Conservation (phyloP, 2,888 invertebrate genomes). For the Noctuana brunneofusca region DNA sequence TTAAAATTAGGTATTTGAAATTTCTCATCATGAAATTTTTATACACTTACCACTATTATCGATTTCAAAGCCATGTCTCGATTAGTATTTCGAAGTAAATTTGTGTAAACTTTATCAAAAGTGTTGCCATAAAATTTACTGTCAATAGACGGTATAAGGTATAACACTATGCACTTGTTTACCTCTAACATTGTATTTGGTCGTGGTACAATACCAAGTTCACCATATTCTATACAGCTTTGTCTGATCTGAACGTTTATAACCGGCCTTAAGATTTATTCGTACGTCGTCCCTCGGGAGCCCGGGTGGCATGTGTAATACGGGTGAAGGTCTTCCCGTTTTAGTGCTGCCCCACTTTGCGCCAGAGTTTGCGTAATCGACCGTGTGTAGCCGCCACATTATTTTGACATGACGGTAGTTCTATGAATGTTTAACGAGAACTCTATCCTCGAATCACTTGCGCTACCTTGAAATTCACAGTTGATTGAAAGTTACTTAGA, state of each 20-base stretch:
- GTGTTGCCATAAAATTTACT: not conserved
- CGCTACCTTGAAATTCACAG: not conserved
- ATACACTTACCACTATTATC: too few species aligned
- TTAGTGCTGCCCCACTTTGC: constrained; percentile 69
- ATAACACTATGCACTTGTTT: too few species aligned
- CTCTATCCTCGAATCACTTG: not conserved
- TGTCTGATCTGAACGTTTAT: not conserved
- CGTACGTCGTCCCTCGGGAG: constrained; percentile 53
- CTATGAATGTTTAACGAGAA: constrained; percentile 6
- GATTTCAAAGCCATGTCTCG: too few species aligned
- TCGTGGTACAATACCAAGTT: not conserved
- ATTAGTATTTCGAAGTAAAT: too few species aligned
- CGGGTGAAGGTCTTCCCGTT: constrained; percentile 79
- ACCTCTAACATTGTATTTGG: not conserved
- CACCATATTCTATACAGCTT: not conserved
- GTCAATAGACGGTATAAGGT: not conserved
- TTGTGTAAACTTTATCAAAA: too few species aligned
- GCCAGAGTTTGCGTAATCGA: constrained; percentile 62
- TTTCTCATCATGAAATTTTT: too few species aligned
- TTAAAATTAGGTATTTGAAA: too few species aligned
- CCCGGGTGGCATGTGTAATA: constrained; percentile 53
- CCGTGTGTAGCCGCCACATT: constrained; percentile 43
- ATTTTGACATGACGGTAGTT: constrained; percentile 48
- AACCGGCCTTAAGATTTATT: constrained; percentile 28
- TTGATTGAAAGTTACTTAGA: not conserved